These are phyloP conservation scores for Drosophila kuntzei DNA, from an alignment of 2,888 invertebrate species.

Conservation along the genomic window DNA sequence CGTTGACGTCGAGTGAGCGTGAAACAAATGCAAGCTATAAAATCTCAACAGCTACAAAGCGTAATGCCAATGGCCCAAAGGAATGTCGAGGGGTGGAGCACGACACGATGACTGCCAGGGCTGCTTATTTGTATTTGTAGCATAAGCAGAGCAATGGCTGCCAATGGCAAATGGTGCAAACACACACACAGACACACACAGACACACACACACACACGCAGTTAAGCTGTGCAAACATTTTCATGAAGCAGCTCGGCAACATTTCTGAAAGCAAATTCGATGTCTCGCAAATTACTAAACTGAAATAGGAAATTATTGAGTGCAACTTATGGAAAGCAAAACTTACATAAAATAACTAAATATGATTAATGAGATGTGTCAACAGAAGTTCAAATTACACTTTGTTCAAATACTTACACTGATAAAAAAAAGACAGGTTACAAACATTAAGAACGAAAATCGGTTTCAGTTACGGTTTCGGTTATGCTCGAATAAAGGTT, in stretches of 20 bases:
- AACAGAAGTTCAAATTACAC: not conserved
- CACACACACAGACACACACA: conserved; percentile 28
- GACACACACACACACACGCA: conserved; percentile 5
- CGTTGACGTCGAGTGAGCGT: conserved; percentile 82
- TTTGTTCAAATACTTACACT: not conserved
- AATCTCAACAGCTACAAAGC: conserved; percentile 77
- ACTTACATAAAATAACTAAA: conserved; percentile 11
- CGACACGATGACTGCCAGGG: conserved; percentile 24
- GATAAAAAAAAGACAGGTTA: not conserved
- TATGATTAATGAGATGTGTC: not conserved
- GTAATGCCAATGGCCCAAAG: conserved; percentile 43
- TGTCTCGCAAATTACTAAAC: conserved; percentile 18
- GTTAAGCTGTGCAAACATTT: conserved; percentile 70
- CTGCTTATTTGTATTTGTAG: conserved; percentile 64
- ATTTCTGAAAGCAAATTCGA: conserved; percentile 33
- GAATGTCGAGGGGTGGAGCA: conserved; percentile 19
- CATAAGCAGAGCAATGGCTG: conserved; percentile 58
- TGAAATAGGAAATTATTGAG: conserved; percentile 45
- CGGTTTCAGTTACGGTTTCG: too few relatives aligned
- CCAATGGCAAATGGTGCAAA: conserved; percentile 50
- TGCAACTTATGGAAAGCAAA: conserved; percentile 15
- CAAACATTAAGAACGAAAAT: too few relatives aligned
- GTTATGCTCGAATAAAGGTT: too few relatives aligned
- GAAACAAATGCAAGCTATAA: conserved; percentile 81
- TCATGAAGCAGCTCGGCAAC: conserved; percentile 45